A percentile compares a stretch with the other conserved stretches of the same genome.
Evolutionary conservation across 2,797 vertebrate genomes (phyloP).

Genomic region (Sarcophilus harrisii): DNA sequence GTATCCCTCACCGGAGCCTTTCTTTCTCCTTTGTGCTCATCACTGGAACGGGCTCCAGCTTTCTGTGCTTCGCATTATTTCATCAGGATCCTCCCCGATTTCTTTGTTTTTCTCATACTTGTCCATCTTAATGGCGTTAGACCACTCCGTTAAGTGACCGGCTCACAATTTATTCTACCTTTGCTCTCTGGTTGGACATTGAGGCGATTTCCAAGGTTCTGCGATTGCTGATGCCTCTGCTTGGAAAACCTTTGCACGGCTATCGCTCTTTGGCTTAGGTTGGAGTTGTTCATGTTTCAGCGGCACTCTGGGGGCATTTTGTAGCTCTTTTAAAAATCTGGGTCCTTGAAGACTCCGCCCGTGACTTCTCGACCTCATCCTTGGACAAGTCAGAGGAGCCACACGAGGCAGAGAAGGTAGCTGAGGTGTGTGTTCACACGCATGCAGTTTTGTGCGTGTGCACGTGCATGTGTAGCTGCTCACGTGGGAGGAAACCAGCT

Average conservation of each 20-base stretch:
- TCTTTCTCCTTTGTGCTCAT: not conserved
- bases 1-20: not conserved
- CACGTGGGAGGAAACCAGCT: not conserved
- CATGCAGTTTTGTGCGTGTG: not conserved
- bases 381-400: not conserved
- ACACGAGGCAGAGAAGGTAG: not conserved
- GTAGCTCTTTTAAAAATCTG: not conserved
- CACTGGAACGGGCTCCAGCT: not conserved
- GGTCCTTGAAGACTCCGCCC: not conserved
- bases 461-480: not conserved
- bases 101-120: not conserved
- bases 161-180: fast-evolving
- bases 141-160: not conserved
- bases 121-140: not conserved
- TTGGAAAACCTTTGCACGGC: not conserved
- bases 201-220: not conserved
- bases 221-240: not conserved
- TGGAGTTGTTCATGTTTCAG: not conserved
- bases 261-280: fast-evolving
- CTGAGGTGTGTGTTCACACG: not conserved
- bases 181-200: not conserved
- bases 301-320: not conserved
- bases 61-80: not conserved
- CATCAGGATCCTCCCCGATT: not conserved
- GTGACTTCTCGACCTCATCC: not conserved